Conservation (phyloP, 2,797 vertebrate species). For the Peromyscus attwateri region DNA sequence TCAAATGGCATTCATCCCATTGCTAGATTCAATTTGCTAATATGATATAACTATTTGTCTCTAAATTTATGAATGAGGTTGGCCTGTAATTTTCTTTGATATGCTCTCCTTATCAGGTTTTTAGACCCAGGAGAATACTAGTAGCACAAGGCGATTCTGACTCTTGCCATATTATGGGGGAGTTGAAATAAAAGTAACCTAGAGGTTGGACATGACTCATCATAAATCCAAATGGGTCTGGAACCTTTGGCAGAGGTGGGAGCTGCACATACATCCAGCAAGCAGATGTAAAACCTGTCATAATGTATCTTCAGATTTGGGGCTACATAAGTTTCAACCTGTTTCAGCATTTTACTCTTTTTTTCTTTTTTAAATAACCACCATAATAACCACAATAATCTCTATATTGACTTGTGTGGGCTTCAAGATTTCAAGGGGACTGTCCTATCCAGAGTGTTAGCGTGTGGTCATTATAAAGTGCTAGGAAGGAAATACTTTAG, state of each 20-base stretch:
- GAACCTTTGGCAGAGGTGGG: background rate
- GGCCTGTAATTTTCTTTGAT: conserved; percentile 43
- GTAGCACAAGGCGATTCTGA: background rate
- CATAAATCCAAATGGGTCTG: background rate
- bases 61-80: conserved; percentile 15
- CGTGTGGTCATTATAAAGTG: background rate
- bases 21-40: background rate
- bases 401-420: background rate
- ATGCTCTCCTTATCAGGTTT: conserved; percentile 32
- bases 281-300: background rate
- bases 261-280: background rate
- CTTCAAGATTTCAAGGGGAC: background rate
- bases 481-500: background rate
- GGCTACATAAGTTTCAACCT: background rate
- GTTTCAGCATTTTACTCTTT: conserved; percentile 5
- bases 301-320: conserved; percentile 22
- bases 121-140: background rate
- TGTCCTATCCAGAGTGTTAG: background rate
- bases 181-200: conserved; percentile 37
- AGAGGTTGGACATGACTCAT: background rate
- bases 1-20: background rate
- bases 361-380: background rate
- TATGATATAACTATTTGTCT: background rate
- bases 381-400: background rate
- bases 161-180: background rate